phyloP scores from a whole-genome alignment of 2,888 invertebrate species.

The Xylophagus ater region DNA sequence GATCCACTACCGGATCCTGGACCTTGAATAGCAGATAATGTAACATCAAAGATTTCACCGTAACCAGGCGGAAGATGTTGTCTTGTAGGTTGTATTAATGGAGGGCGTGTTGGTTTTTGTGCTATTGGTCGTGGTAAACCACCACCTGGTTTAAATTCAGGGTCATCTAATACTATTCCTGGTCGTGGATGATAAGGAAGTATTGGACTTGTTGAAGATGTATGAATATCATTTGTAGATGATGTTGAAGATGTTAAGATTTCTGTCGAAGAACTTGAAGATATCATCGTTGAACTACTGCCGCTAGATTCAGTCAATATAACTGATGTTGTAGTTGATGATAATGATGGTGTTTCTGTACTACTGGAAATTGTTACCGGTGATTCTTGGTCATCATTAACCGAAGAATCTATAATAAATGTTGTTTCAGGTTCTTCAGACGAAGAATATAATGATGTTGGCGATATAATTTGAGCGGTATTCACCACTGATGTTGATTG shows the following conservation, averaged over 20 bases:
- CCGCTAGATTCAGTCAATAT: slow-evolving; percentile 15
- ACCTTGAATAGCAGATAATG: slow-evolving; percentile 78
- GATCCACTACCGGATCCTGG: slow-evolving; percentile 50
- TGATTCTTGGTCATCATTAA: slow-evolving; percentile 34
- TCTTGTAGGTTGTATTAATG: slow-evolving; percentile 38
- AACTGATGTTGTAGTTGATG: slow-evolving; percentile 15
- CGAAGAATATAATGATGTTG: slow-evolving; percentile 30
- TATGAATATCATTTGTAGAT: slow-evolving; percentile 15
- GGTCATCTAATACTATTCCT: slow-evolving; percentile 76
- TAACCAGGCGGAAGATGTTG: slow-evolving; percentile 43
- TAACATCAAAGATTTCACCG: slow-evolving; percentile 79
- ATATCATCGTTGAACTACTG: neutral
- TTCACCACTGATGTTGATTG: slow-evolving; percentile 32
- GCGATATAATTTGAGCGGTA: slow-evolving; percentile 24
- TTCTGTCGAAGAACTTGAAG: neutral
- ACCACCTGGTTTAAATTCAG: slow-evolving; percentile 63
- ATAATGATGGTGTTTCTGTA: slow-evolving; percentile 17
- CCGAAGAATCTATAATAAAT: slow-evolving; percentile 27
- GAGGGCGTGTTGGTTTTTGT: slow-evolving; percentile 27
- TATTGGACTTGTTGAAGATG: slow-evolving; percentile 22
- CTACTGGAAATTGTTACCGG: slow-evolving; percentile 26
- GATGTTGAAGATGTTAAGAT: slow-evolving; percentile 15
- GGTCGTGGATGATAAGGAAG: slow-evolving; percentile 61
- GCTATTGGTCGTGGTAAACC: slow-evolving; percentile 27
- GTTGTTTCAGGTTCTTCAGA: slow-evolving; percentile 25